Conservation (phyloP, 1,140 invertebrate genomes). For the Andricus grossulariae region DNA sequence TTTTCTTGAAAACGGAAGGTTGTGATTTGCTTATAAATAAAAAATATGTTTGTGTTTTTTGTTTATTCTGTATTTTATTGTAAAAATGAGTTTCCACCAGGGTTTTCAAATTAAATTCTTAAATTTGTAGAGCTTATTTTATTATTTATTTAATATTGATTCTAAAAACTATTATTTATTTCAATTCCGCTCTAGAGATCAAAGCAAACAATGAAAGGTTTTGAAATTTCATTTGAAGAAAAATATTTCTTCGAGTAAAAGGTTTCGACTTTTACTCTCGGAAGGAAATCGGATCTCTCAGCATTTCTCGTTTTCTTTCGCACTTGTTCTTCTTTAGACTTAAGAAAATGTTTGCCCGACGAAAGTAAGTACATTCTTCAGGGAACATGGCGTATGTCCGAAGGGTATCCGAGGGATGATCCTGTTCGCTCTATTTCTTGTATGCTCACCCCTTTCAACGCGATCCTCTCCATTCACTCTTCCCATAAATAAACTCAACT, state of each 20-base stretch:
- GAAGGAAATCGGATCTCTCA: conserved; percentile 25
- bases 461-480: conserved; percentile 27
- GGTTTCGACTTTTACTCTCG: conserved; percentile 11
- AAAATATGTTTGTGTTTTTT: too few species aligned
- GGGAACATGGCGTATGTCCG: conserved; percentile 27
- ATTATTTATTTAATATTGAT: too few species aligned
- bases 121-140: too few species aligned
- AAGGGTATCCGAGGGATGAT: conserved; percentile 25
- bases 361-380: conserved; percentile 32
- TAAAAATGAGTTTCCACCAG: too few species aligned
- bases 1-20: too few species aligned
- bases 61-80: too few species aligned
- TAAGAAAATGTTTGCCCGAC: conserved; percentile 20
- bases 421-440: conserved; percentile 33
- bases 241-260: conserved; percentile 14
- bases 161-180: too few species aligned
- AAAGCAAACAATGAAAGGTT: too few species aligned
- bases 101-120: too few species aligned
- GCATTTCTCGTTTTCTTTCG: conserved; percentile 27
- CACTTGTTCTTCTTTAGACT: conserved; percentile 31
- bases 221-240: conserved; percentile 6
- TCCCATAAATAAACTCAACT: conserved; percentile 30
- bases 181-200: too few species aligned
- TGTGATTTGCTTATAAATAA: too few species aligned
- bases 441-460: conserved; percentile 24